These are phyloP conservation scores for Streblospio benedicti DNA, from an alignment of 1,140 invertebrate genomes.

Conservation along the genomic window DNA sequence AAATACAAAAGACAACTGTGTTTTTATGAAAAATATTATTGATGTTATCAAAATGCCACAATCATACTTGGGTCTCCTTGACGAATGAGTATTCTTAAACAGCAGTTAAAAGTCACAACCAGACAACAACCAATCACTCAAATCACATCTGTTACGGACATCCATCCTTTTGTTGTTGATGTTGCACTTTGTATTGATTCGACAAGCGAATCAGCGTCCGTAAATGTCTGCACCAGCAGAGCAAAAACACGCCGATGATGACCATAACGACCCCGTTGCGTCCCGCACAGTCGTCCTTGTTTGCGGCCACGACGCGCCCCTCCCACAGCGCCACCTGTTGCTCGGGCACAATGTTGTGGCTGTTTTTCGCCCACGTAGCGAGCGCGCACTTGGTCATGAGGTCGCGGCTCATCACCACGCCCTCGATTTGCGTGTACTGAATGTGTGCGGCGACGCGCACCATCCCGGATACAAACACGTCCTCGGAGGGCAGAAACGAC, in stretches of 20 bases:
- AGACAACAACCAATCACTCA: too few relatives aligned
- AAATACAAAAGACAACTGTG: too few relatives aligned
- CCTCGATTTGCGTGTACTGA: conserved; percentile 10
- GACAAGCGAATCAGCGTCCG: background rate
- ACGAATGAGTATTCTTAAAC: too few relatives aligned
- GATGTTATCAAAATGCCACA: too few relatives aligned
- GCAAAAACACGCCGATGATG: background rate
- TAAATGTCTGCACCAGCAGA: background rate
- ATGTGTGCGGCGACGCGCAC: conserved; percentile 6
- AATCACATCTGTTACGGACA: too few relatives aligned
- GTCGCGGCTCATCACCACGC: background rate
- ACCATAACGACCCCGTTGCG: background rate
- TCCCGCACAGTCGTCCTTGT: background rate
- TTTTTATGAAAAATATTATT: too few relatives aligned
- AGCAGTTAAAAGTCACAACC: too few relatives aligned
- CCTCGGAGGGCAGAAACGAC: conserved; percentile 11
- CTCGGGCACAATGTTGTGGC: conserved; percentile 8
- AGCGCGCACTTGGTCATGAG: conserved; percentile 6
- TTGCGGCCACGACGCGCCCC: background rate
- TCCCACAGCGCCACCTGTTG: background rate
- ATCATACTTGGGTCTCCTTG: too few relatives aligned
- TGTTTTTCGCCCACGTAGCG: conserved; percentile 13
- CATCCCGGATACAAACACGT: conserved; percentile 11
- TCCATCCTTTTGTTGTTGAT: too few relatives aligned
- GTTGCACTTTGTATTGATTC: too few relatives aligned